Conservation (phyloP, 2,113 vertebrate species). For the Mormyrus lacerda region DNA sequence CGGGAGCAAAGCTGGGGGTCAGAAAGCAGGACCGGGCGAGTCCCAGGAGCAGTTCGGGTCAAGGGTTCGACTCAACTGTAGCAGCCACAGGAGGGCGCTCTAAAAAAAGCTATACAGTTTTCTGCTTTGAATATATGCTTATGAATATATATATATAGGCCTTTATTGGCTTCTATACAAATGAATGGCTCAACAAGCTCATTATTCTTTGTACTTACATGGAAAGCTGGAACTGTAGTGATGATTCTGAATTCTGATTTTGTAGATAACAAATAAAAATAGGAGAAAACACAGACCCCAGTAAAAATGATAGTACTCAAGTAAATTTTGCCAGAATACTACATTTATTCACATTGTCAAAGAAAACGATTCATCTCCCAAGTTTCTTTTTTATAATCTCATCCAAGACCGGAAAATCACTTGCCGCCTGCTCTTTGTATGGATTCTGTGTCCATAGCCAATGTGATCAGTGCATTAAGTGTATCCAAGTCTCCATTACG, state of each 20-base stretch:
- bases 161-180: background rate
- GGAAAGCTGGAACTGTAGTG: background rate
- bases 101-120: background rate
- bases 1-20: background rate
- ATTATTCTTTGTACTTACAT: background rate
- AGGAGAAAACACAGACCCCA: background rate
- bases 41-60: background rate
- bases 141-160: too few relatives aligned
- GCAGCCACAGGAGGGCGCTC: background rate
- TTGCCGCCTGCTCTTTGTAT: background rate
- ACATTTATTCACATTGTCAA: background rate
- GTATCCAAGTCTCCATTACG: background rate
- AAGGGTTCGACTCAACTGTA: background rate
- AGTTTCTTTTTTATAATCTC: background rate
- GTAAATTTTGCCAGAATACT: background rate
- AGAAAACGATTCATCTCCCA: background rate
- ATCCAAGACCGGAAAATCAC: background rate
- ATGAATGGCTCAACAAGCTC: background rate
- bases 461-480: background rate
- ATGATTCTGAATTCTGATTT: background rate
- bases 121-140: background rate
- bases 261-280: background rate
- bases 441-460: background rate
- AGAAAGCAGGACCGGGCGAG: background rate
- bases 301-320: background rate